Evolutionary conservation across 2,797 vertebrate genomes (phyloP).

Genomic region (Sebastes oblongus): DNA sequence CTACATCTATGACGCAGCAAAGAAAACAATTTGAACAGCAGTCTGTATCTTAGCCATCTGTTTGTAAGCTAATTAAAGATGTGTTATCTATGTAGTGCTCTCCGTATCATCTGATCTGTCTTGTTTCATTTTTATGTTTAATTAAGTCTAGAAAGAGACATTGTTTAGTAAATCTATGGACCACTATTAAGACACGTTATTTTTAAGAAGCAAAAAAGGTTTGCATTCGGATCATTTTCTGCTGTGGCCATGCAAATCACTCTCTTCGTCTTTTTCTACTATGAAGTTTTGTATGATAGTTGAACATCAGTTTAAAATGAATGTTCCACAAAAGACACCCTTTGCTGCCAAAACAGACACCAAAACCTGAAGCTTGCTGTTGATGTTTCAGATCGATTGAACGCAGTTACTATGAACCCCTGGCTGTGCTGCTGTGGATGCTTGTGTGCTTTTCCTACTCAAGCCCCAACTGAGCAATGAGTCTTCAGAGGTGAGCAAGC

Average conservation of each 20-base stretch:
- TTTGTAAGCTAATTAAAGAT: not conserved
- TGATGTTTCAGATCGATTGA: not conserved
- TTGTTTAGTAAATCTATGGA: not conserved
- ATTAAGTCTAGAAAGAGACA: not conserved
- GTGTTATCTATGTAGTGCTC: not conserved
- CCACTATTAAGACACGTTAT: not conserved
- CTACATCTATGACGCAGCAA: not conserved
- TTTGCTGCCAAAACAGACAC: not conserved
- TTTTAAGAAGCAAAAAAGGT: not conserved
- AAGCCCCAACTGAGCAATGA: not conserved
- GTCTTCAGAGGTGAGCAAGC: slow-evolving; percentile 12
- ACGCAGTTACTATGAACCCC: not conserved
- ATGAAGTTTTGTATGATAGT: not conserved
- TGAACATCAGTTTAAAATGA: not conserved
- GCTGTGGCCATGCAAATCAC: rapidly evolving
- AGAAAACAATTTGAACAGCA: not conserved
- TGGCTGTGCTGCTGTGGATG: not conserved
- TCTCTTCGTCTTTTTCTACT: not conserved
- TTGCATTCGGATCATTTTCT: not conserved
- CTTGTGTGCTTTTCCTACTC: slow-evolving; percentile 1
- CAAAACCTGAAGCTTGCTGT: not conserved
- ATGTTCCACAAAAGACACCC: not conserved
- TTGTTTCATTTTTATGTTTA: not conserved
- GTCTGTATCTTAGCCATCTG: not conserved
- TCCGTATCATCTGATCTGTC: not conserved